Conservation (phyloP, 2,797 vertebrate species). For the Lates japonicus region DNA sequence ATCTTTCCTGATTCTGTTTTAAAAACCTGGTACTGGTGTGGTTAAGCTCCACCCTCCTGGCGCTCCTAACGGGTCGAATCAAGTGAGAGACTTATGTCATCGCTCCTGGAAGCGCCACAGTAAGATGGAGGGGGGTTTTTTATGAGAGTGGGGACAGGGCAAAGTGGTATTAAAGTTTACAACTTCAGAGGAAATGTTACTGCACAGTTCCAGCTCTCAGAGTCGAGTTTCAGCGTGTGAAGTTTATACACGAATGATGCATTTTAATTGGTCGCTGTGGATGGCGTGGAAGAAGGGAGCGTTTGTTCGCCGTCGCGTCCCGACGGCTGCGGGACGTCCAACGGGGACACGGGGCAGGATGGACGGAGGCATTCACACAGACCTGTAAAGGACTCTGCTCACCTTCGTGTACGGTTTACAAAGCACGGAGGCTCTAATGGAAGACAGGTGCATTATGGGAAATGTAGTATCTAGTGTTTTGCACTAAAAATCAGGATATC, state of each 20-base stretch:
- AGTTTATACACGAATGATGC: conserved; percentile 34
- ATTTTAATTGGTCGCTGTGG: conserved; percentile 44
- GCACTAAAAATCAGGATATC: neutral
- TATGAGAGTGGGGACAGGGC: conserved; percentile 35
- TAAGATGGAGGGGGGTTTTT: conserved; percentile 12
- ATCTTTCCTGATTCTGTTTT: conserved; percentile 5
- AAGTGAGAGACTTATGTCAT: conserved; percentile 47
- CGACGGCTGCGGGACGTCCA: neutral
- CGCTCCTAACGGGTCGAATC: conserved; percentile 14
- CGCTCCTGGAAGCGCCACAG: neutral
- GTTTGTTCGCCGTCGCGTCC: conserved; percentile 43
- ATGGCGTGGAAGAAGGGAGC: conserved; percentile 50
- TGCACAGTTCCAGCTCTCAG: conserved; percentile 29
- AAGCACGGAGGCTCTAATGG: too few relatives aligned
- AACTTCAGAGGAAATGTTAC: conserved; percentile 57
- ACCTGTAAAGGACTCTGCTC: too few relatives aligned
- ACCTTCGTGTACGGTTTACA: too few relatives aligned
- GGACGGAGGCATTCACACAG: neutral
- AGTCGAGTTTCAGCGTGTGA: conserved; percentile 49
- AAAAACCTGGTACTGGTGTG: neutral
- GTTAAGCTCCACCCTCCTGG: conserved; percentile 57
- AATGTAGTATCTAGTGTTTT: neutral
- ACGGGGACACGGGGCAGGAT: neutral
- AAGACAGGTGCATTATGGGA: conserved; percentile 23
- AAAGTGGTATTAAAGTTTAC: conserved; percentile 59